Conservation (phyloP, 2,797 vertebrate species). For the Gymnoscopelus microlampas region DNA sequence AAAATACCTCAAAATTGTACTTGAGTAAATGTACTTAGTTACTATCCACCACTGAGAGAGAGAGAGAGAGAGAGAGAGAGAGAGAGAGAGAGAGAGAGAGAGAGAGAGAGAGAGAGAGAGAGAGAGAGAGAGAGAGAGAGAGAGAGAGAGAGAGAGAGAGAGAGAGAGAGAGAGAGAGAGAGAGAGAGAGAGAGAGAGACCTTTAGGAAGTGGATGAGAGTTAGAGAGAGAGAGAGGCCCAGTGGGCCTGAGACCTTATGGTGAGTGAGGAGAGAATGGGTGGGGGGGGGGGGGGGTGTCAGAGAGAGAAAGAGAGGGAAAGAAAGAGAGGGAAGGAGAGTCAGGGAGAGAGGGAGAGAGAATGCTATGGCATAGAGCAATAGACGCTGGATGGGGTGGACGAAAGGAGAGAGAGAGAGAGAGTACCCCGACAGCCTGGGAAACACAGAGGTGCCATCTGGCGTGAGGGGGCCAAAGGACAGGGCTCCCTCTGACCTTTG, state of each 20-base stretch:
- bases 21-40: too few relatives aligned
- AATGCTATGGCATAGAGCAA: conserved; percentile 46
- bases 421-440: conserved; percentile 79
- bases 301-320: conserved; percentile 2
- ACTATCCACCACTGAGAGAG: too few relatives aligned
- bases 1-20: too few relatives aligned
- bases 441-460: conserved; percentile 85
- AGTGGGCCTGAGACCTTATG: conserved; percentile 63
- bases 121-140: too few relatives aligned
- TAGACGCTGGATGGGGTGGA: conserved; percentile 47
- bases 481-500: conserved; percentile 78
- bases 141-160: too few relatives aligned
- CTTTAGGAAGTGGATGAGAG: too few relatives aligned
- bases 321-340: too few relatives aligned
- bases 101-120: too few relatives aligned
- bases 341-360: conserved; percentile 38
- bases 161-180: too few relatives aligned
- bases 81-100: too few relatives aligned
- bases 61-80: too few relatives aligned
- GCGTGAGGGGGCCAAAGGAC: conserved; percentile 79
- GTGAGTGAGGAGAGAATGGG: conserved; percentile 59
- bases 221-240: conserved; percentile 15
- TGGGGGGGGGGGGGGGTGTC: background rate
- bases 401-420: conserved; percentile 48
- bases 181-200: too few relatives aligned